Evolutionary conservation across 2,888 invertebrate genomes (phyloP), one percentile per base, ranked within the genome.

Genomic region (Cybosia mesomella): DNA sequence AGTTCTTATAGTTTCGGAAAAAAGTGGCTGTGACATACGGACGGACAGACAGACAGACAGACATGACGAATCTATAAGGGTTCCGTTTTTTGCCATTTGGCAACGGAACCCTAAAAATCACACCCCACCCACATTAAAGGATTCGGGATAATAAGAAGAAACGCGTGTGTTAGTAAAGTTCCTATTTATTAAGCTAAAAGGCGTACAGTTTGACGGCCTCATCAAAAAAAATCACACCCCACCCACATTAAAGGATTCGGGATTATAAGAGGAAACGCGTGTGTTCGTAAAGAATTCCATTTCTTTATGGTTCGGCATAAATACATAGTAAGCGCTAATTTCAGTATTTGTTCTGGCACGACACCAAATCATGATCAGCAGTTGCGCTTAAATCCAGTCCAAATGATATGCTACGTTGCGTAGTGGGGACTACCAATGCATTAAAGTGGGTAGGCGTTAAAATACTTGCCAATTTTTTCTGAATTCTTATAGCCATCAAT

Each of bases 271-370:
- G 3, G 18, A 43, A 43, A 15, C 43, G 43, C 7, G 5, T 43
- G 5, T 18, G 18, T 15, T 43, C n/a, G 49, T 49, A 49, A n/a
- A n/a, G n/a, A 49, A 43, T 7, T 43, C 43, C 18, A 39, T 43
- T 8, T 49, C 49, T 49, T 49, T n/a, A 49, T 49, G 8, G n/a
- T 49, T 49, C 49, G 8, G n/a, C n/a, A 49, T 49, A n/a, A 49
- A 49, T 22, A 36, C 34, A 7, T 34, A 36, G 22, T n/a, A 43
- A 28, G 15, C n/a, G 21, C 11, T 1, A 62, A 13, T 59, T 8
- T 13, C 22, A 22, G 15, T 59, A 58, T 65, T 66, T 66, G 53
- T 60, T 39, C 39, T 66, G 66, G 66, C 66, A 60, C 55, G 15
- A 15, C 3, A 39, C 55, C 60, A 66, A 66, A 54, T 15, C 28